Evolutionary conservation across 2,888 invertebrate species (phyloP), one percentile per base, ranked within the genome.

Genomic region (Timema podura): DNA sequence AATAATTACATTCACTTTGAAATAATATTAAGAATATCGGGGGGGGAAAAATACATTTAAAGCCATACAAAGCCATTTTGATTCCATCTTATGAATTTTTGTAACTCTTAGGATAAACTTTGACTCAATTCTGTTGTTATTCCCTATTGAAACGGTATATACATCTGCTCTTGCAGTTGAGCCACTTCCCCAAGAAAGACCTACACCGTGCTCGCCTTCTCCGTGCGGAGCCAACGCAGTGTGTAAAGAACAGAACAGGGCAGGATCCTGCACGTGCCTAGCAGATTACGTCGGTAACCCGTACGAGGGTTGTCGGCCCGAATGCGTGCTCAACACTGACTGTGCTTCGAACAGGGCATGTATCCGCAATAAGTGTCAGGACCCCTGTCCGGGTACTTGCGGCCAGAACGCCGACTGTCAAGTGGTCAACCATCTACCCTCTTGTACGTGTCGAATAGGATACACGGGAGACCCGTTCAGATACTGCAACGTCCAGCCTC

Each of bases 381-480:
- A 84, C 65, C 88, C 89, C n/a, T 94, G 94, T 76, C 83, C 83
- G 73, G 67, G 82, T 80, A 74, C 78, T 10, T 83, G 83, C 74
- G 82, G 81, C n/a, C 75, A 77, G 48, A 79, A 79, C 72, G 81
- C 82, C 51, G 75, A 79, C 13, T 83, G 83, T 73, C 76, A 78
- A 54, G 80, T 81, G 2, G 76, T 79, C 46, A 77, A 77, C 71
- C 80, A 80, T 71, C 73, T 76, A 49, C 79, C 79, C 5, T 73
- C 77, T 6, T 81, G 81, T 74, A 84, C 85, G 72, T 92, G 92
- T 77, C 82, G 86, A 66, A 85, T 88, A 65, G 89, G 87, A 73
- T 88, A 89, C 78, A 87, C 88, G 75, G 93, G 93, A 72, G 89
- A 91, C 79, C 92, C 92, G 47, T 90, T 79, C 73, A 83, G 84